phyloP scores from a whole-genome alignment of 2,797 vertebrate genomes.

The Parauchenoglanis ngamensis region DNA sequence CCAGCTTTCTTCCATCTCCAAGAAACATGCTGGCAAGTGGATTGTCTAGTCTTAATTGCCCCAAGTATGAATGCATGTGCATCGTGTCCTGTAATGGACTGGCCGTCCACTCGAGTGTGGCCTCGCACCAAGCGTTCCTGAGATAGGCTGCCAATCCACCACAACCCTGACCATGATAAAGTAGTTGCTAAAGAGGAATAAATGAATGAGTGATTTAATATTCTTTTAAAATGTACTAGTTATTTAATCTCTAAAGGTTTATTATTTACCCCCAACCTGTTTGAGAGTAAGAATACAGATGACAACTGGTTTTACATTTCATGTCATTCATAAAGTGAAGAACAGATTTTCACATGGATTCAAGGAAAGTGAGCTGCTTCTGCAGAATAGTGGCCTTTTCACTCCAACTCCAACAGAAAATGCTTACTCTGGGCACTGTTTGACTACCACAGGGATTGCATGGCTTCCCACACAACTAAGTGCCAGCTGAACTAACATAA shows the following conservation, averaged over 20 bases:
- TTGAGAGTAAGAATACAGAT: slow-evolving; percentile 1
- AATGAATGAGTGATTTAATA: background rate
- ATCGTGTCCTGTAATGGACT: background rate
- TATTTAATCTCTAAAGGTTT: background rate
- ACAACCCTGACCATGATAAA: background rate
- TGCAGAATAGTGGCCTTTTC: slow-evolving; percentile 47
- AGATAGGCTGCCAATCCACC: background rate
- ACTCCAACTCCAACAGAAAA: slow-evolving; percentile 52
- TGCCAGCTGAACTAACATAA: slow-evolving; percentile 68
- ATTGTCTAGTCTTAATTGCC: background rate
- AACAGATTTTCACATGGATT: slow-evolving; percentile 32
- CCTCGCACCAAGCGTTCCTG: background rate
- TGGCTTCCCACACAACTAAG: slow-evolving; percentile 55
- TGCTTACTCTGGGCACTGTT: slow-evolving; percentile 50
- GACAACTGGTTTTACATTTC: background rate
- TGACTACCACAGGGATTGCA: slow-evolving; percentile 48
- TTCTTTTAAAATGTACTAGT: background rate
- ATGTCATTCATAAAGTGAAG: slow-evolving; percentile 14
- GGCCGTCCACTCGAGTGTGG: background rate
- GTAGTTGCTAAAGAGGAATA: background rate
- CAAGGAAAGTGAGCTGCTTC: slow-evolving; percentile 34
- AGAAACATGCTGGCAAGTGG: background rate
- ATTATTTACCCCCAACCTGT: background rate
- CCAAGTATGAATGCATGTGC: background rate
- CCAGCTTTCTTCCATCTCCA: background rate